A percentile compares a stretch with the other conserved stretches of the same genome.
phyloP scores from a whole-genome alignment of 2,113 vertebrate species.

The Triplophysa siluroides region DNA sequence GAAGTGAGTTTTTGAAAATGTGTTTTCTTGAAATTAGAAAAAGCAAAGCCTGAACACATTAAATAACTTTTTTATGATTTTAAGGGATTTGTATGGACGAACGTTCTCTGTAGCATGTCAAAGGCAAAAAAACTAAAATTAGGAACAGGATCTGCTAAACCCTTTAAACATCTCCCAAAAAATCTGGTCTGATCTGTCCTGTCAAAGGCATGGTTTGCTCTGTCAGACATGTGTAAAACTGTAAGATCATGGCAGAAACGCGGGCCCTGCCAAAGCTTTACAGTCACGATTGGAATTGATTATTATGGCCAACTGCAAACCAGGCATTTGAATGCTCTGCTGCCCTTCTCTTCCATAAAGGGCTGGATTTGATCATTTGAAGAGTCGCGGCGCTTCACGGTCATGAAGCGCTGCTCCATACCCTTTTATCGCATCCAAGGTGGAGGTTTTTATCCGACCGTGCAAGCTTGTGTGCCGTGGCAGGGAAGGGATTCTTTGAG shows the following conservation, averaged over 20 bases:
- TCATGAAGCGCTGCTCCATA: constrained; percentile 15
- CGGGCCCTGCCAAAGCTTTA: constrained; percentile 59
- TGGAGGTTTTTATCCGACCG: constrained; percentile 2
- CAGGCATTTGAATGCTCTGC: constrained; percentile 50
- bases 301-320: constrained; percentile 56
- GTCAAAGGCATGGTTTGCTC: constrained; percentile 55
- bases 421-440: constrained; percentile 3
- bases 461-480: constrained; percentile 12
- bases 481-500: constrained; percentile 21
- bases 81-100: background rate
- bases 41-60: background rate
- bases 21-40: too few relatives aligned
- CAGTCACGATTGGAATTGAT: constrained; percentile 63
- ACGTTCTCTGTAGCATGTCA: background rate
- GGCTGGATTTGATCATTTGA: constrained; percentile 51
- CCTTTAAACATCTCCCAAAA: constrained; percentile 6
- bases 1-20: too few relatives aligned
- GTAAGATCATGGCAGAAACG: constrained; percentile 54
- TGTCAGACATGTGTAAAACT: constrained; percentile 31
- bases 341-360: constrained; percentile 38
- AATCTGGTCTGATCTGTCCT: constrained; percentile 31
- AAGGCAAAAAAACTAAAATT: constrained; percentile 8
- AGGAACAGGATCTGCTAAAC: constrained; percentile 24
- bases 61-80: background rate
- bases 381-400: constrained; percentile 11